Evolutionary conservation across 2,113 vertebrate genomes (phyloP).

Genomic region (Sylvilagus bachmani): DNA sequence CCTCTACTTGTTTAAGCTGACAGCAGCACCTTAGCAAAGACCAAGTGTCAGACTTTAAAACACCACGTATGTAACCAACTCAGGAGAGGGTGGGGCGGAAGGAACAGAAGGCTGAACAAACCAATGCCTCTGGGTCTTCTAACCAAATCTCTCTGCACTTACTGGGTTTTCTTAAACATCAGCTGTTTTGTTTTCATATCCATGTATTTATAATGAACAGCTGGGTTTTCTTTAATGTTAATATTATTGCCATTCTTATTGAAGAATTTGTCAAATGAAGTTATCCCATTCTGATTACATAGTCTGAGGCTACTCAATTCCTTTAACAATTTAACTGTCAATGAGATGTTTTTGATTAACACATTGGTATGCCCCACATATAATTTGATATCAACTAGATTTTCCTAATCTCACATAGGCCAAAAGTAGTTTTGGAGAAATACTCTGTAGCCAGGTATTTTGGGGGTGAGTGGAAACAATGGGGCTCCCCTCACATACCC

Average conservation of each 20-base stretch:
- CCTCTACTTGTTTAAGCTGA: neutral
- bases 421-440: neutral
- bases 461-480: neutral
- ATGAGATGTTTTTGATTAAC: neutral
- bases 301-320: neutral
- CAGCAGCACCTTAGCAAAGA: neutral
- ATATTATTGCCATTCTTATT: neutral
- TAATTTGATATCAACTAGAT: conserved; percentile 9
- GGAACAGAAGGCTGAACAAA: neutral
- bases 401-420: conserved; percentile 11
- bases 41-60: no score
- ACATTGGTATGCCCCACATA: neutral
- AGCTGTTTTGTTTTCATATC: neutral
- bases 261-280: conserved; percentile 18
- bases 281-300: neutral
- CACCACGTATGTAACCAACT: neutral
- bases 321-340: conserved; percentile 46
- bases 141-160: neutral
- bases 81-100: no score
- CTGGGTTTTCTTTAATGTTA: neutral
- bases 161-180: neutral
- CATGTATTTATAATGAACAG: neutral
- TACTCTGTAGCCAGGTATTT: neutral
- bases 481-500: neutral
- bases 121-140: neutral